phyloP scores from a whole-genome alignment of 2,113 vertebrate genomes.

The Gallinago undulata region DNA sequence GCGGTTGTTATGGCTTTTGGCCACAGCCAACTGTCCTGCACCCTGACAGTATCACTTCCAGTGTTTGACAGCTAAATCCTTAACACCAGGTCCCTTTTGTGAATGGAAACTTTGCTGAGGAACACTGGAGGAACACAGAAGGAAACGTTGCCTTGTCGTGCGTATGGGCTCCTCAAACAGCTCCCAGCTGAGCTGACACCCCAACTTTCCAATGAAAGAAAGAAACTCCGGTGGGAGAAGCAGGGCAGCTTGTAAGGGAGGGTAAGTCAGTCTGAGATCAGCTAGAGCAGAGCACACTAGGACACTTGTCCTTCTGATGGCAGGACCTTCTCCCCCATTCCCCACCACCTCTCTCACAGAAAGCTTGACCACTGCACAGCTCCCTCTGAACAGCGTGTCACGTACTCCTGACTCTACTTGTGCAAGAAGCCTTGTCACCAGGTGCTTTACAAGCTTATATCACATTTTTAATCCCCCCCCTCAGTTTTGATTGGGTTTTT shows the following conservation, averaged over 20 bases:
- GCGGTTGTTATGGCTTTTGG: slow-evolving; percentile 66
- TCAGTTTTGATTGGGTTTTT: neutral
- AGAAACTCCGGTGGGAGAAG: neutral
- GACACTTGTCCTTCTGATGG: neutral
- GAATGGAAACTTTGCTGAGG: slow-evolving; percentile 71
- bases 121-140: neutral
- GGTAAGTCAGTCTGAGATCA: neutral
- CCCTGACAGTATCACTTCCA: slow-evolving; percentile 65
- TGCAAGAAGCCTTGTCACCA: neutral
- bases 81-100: slow-evolving; percentile 13
- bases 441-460: neutral
- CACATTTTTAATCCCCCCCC: neutral
- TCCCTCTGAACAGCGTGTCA: neutral
- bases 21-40: slow-evolving; percentile 68
- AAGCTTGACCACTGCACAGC: neutral
- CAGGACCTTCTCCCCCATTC: neutral
- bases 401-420: neutral
- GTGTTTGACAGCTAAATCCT: slow-evolving; percentile 77
- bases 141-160: neutral
- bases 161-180: neutral
- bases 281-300: neutral
- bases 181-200: neutral
- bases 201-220: neutral
- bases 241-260: neutral
- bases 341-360: neutral